Conservation (phyloP, 2,888 invertebrate genomes). For the Caenorhabditis panamensis region DNA sequence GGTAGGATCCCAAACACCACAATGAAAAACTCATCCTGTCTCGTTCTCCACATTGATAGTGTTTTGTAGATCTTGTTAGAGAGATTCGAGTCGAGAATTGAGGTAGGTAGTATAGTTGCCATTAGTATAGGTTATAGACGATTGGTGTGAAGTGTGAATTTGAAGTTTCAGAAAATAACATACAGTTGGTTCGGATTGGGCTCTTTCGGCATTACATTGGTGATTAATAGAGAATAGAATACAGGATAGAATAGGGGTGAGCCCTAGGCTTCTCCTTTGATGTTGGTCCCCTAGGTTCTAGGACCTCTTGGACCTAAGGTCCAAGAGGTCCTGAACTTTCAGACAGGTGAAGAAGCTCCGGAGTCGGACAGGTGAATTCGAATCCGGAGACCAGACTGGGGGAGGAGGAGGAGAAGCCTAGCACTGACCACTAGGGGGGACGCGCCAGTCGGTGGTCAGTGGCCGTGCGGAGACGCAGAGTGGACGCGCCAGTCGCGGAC, state of each 20-base stretch:
- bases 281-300: too few species aligned
- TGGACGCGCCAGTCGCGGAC: constrained; percentile 60
- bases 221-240: too few species aligned
- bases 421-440: constrained; percentile 15
- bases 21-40: constrained; percentile 7
- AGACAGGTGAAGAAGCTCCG: not conserved
- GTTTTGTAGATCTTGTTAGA: not conserved
- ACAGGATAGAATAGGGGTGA: too few species aligned
- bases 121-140: too few species aligned
- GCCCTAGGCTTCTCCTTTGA: too few species aligned
- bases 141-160: too few species aligned
- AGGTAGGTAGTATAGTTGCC: too few species aligned
- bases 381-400: not conserved
- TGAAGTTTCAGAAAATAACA: too few species aligned
- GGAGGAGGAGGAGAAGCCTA: constrained; percentile 6
- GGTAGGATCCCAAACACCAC: not conserved
- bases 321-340: not conserved
- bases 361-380: not conserved
- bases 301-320: too few species aligned
- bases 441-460: constrained; percentile 46
- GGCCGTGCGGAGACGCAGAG: constrained; percentile 28
- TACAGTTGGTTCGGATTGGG: too few species aligned
- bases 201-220: too few species aligned
- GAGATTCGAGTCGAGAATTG: too few species aligned
- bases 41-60: not conserved